Conservation (phyloP, 2,797 vertebrate genomes). For the Furcifer pardalis region DNA sequence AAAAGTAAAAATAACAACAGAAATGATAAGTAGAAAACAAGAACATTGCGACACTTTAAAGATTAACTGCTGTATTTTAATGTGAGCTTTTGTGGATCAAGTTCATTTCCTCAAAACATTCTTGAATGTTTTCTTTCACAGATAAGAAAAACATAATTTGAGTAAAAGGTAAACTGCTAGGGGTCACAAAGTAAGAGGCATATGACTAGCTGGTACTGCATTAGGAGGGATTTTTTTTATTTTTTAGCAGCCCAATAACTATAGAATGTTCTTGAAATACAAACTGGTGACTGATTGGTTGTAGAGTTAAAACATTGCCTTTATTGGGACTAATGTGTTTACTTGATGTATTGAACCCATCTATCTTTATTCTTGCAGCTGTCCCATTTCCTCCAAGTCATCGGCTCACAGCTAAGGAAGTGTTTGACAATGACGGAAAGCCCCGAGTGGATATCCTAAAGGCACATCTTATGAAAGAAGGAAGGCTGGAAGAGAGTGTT, state of each 20-base stretch:
- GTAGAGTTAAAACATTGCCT: slow-evolving; percentile 23
- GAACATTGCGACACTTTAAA: too few species aligned
- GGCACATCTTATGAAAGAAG: slow-evolving; percentile 98
- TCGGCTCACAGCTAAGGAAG: slow-evolving; percentile 95
- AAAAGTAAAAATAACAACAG: too few species aligned
- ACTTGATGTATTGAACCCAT: slow-evolving; percentile 38
- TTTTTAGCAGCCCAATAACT: background rate
- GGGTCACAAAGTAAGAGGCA: background rate
- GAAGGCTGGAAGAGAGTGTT: slow-evolving; percentile 93
- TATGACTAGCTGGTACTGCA: background rate
- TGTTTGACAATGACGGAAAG: slow-evolving; percentile 96
- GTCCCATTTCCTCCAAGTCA: slow-evolving; percentile 98
- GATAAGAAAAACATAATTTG: background rate
- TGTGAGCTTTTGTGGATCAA: too few species aligned
- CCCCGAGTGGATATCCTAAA: slow-evolving; percentile 98
- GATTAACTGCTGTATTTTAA: too few species aligned
- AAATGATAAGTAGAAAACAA: too few species aligned
- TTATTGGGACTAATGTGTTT: slow-evolving; percentile 15
- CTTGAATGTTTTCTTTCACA: too few species aligned
- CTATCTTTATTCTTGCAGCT: slow-evolving; percentile 76
- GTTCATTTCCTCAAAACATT: too few species aligned
- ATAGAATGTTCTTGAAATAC: background rate
- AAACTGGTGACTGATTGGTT: background rate
- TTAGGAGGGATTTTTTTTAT: background rate
- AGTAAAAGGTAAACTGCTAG: background rate